Conservation (phyloP, 2,888 invertebrate genomes). For the Bursaphelenchus okinawaensis region DNA sequence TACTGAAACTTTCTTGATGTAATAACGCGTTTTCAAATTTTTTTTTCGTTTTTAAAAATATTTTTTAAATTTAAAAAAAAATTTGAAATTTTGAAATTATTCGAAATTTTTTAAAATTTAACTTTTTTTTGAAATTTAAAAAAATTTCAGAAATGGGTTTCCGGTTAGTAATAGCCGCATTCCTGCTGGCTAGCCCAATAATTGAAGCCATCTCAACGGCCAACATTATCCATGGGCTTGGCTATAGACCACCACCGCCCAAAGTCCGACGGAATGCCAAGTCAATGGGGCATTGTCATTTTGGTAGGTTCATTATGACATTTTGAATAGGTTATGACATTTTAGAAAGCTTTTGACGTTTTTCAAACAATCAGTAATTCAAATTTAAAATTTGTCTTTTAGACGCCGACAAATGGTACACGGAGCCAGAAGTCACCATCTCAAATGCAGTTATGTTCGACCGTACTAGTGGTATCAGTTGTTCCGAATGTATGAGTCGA, state of each 20-base stretch:
- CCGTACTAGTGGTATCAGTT: conserved; percentile 31
- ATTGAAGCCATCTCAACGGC: background rate
- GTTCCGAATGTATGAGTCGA: conserved; percentile 31
- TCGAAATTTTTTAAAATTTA: too few relatives aligned
- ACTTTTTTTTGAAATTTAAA: too few relatives aligned
- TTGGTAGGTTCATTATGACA: background rate
- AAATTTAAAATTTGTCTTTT: background rate
- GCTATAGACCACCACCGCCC: conserved; percentile 34
- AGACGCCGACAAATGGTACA: conserved; percentile 27
- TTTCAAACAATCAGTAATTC: background rate
- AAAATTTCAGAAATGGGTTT: too few relatives aligned
- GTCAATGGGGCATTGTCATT: background rate
- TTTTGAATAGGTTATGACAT: background rate
- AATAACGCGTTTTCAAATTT: too few relatives aligned
- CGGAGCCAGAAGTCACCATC: conserved; percentile 34
- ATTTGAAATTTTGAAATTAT: too few relatives aligned
- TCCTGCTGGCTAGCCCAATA: background rate
- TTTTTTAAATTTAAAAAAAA: too few relatives aligned
- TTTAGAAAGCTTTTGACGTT: background rate
- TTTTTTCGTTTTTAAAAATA: too few relatives aligned
- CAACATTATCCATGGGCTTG: conserved; percentile 19
- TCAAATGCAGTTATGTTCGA: conserved; percentile 42
- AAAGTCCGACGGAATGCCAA: conserved; percentile 25
- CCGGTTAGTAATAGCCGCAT: background rate
- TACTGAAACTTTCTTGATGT: too few relatives aligned